These are phyloP conservation scores for Amphipoea oculea DNA, from an alignment of 2,888 invertebrate genomes.

Conservation along the genomic window DNA sequence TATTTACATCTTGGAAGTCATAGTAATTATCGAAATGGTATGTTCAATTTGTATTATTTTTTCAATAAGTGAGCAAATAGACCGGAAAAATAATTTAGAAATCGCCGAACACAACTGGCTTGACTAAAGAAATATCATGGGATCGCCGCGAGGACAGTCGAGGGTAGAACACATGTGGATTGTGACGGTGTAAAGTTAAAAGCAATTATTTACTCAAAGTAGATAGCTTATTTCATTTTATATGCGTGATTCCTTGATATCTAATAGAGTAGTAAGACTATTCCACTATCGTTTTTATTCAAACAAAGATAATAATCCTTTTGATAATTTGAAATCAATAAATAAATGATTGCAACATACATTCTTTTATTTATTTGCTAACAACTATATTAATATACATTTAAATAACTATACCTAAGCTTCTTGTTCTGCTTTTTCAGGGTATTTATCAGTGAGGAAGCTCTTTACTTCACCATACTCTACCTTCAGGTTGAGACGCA, in stretches of 20 bases:
- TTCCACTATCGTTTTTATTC: constrained; percentile 67
- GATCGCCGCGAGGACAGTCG: constrained; percentile 19
- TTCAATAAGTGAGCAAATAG: constrained; percentile 26
- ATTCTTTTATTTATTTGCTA: constrained; percentile 65
- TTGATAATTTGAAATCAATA: constrained; percentile 68
- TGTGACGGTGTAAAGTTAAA: constrained; percentile 31
- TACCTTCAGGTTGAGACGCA: constrained; percentile 91
- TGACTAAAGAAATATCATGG: constrained; percentile 17
- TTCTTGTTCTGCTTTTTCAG: constrained; percentile 85
- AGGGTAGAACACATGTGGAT: constrained; percentile 28
- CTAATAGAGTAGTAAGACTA: constrained; percentile 70
- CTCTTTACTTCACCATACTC: constrained; percentile 94
- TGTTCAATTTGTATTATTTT: constrained; percentile 35
- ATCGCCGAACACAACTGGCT: constrained; percentile 9
- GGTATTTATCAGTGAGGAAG: constrained; percentile 93
- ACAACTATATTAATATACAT: constrained; percentile 63
- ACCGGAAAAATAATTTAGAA: constrained; percentile 16
- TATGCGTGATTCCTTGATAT: constrained; percentile 64
- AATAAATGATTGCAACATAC: constrained; percentile 63
- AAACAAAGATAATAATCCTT: constrained; percentile 61
- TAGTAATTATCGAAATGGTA: constrained; percentile 52
- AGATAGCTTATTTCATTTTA: constrained; percentile 53
- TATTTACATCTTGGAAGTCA: constrained; percentile 50
- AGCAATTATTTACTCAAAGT: constrained; percentile 53
- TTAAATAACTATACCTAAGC: constrained; percentile 64